A percentile compares a stretch with the other conserved stretches of the same genome.
Conservation (phyloP, 2,113 vertebrate species). For the Lepisosteus osseus region DNA sequence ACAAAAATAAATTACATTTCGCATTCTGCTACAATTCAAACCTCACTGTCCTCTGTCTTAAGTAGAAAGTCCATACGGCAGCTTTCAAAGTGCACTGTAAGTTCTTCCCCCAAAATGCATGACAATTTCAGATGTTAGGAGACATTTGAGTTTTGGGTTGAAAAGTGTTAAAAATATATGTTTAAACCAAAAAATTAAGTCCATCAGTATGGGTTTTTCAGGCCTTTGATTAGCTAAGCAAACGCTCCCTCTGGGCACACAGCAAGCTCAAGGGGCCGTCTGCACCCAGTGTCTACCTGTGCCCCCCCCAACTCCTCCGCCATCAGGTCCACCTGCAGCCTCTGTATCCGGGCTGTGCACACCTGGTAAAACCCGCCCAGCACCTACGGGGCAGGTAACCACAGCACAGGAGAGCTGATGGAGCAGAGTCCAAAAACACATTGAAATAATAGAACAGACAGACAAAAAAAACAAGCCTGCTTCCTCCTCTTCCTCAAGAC, state of each 20-base stretch:
- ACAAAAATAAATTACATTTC: too few relatives aligned
- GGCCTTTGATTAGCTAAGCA: constrained; percentile 8
- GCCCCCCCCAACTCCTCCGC: constrained; percentile 58
- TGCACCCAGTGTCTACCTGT: constrained; percentile 63
- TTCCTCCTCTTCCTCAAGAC: too few relatives aligned
- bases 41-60: too few relatives aligned
- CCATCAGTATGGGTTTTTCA: not conserved
- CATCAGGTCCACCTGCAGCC: constrained; percentile 58
- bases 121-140: not conserved
- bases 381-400: constrained; percentile 40
- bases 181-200: not conserved
- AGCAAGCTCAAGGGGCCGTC: not conserved
- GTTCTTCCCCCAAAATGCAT: too few relatives aligned
- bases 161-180: not conserved
- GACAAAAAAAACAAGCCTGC: too few relatives aligned
- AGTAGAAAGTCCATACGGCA: too few relatives aligned
- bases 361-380: constrained; percentile 70
- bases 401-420: constrained; percentile 3
- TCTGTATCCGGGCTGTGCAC: constrained; percentile 67
- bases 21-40: too few relatives aligned
- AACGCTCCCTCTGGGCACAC: not conserved
- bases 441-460: too few relatives aligned
- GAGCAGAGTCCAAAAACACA: constrained; percentile 5
- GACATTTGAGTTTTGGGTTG: not conserved
- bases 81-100: too few relatives aligned